Evolutionary conservation across 2,888 invertebrate genomes (phyloP), one percentile per base, ranked within the genome.

Genomic region (Epiblema foenella): DNA sequence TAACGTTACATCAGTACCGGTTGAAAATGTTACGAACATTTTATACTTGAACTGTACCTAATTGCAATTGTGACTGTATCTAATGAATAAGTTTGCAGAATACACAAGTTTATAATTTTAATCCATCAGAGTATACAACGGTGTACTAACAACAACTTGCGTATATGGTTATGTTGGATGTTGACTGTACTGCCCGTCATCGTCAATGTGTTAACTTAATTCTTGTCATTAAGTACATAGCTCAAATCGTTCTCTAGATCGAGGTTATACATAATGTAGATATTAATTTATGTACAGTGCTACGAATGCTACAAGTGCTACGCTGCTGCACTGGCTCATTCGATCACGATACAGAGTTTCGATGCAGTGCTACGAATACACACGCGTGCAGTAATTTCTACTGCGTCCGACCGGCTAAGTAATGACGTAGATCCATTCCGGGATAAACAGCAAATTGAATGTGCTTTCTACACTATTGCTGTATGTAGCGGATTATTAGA

Each of bases 401-500:
- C 87, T 89, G 89, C 89, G 89, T 87, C 89, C 89, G 87, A 90
- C 89, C 91, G 87, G 91, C 90, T 93, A 93, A 93, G 93, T 93
- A 93, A 93, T 93, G 92, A 93, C 91, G 91, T 88, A 89, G 91
- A 92, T 93, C 91, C 92, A 92, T 93, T 91, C 89, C 90, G 88
- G 89, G 92, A 93, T 93, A 93, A 93, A 93, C 91, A 93, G 92
- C 90, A 91, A 93, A 93, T 93, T 93, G 90, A 91, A 93, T 93
- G 91, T 89, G 88, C 87, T 85, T 85, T 85, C 85, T 63, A 29
- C 62, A 29, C 33, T 42, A 65, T 52, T 42, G 63, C 63, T 29
- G 12, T 20, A 59, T 39, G 20, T 8, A 46, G 46, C 9, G n/a
- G 18, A 18, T 51, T 51, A 17, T 18, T 51, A 10, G 8, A 3